Percentiles rank a stretch among this genome's conserved stretches.
These are phyloP conservation scores for Rhagoletis zephyria DNA, from an alignment of 1,140 invertebrate species.

Conservation along the genomic window DNA sequence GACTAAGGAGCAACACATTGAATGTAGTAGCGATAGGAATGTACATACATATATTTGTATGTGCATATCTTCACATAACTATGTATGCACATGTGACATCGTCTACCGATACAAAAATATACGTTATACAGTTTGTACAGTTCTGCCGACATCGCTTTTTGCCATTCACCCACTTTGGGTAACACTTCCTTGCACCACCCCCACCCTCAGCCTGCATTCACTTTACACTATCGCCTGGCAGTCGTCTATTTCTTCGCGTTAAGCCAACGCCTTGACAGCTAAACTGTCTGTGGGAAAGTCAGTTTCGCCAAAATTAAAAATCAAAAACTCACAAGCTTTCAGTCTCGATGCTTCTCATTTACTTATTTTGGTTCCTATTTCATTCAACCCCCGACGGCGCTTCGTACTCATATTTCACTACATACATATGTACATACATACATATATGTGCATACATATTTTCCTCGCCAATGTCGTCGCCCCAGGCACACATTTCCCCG, in stretches of 20 bases:
- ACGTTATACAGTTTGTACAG: not conserved
- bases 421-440: too few species aligned
- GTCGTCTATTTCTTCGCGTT: not conserved
- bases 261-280: not conserved
- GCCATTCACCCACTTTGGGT: not conserved
- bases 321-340: not conserved
- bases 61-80: not conserved
- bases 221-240: not conserved
- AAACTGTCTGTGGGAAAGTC: constrained; percentile 23
- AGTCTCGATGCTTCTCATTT: not conserved
- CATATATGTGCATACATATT: too few species aligned
- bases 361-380: not conserved
- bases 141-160: constrained; percentile 14
- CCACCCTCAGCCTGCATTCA: not conserved
- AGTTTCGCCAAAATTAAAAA: constrained; percentile 33
- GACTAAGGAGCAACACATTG: not conserved
- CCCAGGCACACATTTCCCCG: not conserved
- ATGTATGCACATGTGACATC: not conserved
- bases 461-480: too few species aligned
- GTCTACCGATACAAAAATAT: not conserved
- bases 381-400: not conserved
- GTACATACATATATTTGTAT: not conserved
- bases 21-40: not conserved
- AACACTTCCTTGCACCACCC: not conserved
- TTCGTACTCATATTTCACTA: constrained; percentile 9